Base-by-base conservation (phyloP, 2,888 invertebrate species). In the Nomada lathburiana region DNA sequence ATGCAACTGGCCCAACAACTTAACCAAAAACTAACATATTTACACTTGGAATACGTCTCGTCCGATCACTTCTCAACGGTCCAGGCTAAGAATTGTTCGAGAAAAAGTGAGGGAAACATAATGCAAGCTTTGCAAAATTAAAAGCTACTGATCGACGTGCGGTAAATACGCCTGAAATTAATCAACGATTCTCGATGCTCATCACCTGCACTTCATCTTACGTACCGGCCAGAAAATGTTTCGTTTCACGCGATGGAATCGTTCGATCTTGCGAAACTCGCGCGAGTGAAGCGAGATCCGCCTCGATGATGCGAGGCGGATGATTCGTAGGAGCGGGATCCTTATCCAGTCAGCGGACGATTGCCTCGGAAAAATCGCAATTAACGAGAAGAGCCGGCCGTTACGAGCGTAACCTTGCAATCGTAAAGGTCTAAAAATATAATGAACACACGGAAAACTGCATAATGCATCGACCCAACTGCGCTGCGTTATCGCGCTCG, bases 371-470 rank as follows among this genome's bases (percentile, higher is more conserved):
- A 87, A 87, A 87, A 85, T 85, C 71, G 73, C 74, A 81, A 83
- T 83, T 80, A 83, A 83, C 84, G 86, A 72, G 77, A 82, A 68
- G 82, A 75, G 80, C 69, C 57, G 67, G 29, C 63, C 80, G 78
- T 79, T 74, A 79, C 82, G 67, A 80, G 71, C 71, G 83, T 88
- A 84, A 84, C 83, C 86, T 85, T 85, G 85, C 80, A 78, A 79
- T 80, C 79, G 79, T 78, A 85, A 80, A 83, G 79, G 85, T 90
- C 88, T 89, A 90, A 90, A 90, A 91, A 91, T 90, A 89, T 86
- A 86, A 88, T 86, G 86, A 85, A 86, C 85, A 85, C 84, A 85
- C 80, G 87, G 79, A 88, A 86, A 86, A 88, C 84, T 88, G 84
- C 85, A 88, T 89, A 90, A 90, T 88, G 84, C 87, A 82, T 86